Base-by-base conservation (phyloP, 2,888 invertebrate species). In the Drosophila prostipennis region DNA sequence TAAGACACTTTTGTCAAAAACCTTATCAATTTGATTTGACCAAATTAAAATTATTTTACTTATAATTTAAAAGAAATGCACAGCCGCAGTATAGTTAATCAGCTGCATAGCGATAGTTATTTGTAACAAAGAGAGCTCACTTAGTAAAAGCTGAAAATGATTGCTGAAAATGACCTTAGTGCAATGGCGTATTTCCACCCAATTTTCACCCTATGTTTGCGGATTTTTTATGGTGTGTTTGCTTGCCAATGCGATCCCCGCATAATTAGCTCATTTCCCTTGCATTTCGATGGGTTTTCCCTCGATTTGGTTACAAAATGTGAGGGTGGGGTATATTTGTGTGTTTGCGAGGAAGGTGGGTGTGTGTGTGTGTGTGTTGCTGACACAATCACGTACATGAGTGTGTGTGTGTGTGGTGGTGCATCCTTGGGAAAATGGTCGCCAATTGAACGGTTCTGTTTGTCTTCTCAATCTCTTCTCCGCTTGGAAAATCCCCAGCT, bases 201-300 rank as follows among this genome's bases (percentile, higher is more conserved):
- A 48, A 11, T 16, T 6, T 6, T 11, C 29, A 10, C 14, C 8
- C 34, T 23, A 14, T 3, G 43, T 40, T 42, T 42, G 16, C 16
- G 13, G n/a, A 14, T 23, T 59, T 53, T 36, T 10, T 43, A 56
- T 55, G 59, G 61, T 65, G 68, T 70, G 26, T 45, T 49, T 34
- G 14, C 23, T 26, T 56, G 39, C 53, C 42, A 65, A 67, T 69
- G 43, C 13, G 13, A 36, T 55, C 61, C 61, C 59, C 69, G 77
- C 77, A 74, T 81, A 84, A 81, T 81, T 81, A 81, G 75, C 79
- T 68, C 60, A 71, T 61, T 79, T 75, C 83, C 68, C 40, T 56
- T 61, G 68, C 71, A 70, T 52, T 65, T 46, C 40, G 51, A 55
- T 65, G 37, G 32, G 34, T 36, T 40, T 40, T 23, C 60, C 23